A percentile compares a stretch with the other conserved stretches of the same genome.
These are phyloP conservation scores for Ochlodes sylvanus DNA, from an alignment of 2,888 invertebrate species.

Conservation along the genomic window DNA sequence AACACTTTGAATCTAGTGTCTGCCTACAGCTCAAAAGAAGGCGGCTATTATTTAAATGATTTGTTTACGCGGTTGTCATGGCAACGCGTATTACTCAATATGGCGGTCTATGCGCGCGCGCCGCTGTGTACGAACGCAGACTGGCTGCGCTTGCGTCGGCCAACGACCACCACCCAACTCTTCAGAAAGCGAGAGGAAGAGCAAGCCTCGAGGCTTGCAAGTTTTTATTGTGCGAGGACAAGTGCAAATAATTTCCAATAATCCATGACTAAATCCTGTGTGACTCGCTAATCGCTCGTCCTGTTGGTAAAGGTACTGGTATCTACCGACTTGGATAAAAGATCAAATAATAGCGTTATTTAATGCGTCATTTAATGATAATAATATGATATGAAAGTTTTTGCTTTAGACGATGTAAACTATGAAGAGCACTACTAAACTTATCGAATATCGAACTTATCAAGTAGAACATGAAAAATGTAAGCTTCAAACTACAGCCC, in stretches of 20 bases:
- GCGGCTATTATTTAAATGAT: slow-evolving; percentile 48
- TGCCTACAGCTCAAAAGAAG: slow-evolving; percentile 39
- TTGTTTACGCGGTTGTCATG: slow-evolving; percentile 81
- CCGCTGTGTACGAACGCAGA: slow-evolving; percentile 72
- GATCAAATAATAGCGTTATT: too few species aligned
- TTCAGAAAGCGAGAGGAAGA: slow-evolving; percentile 79
- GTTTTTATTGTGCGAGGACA: slow-evolving; percentile 79
- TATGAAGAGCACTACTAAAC: too few species aligned
- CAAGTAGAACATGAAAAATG: too few species aligned
- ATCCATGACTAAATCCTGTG: slow-evolving; percentile 57
- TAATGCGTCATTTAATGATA: too few species aligned
- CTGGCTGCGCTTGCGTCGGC: slow-evolving; percentile 66
- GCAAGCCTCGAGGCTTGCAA: slow-evolving; percentile 64
- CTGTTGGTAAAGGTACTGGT: background rate
- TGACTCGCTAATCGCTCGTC: slow-evolving; percentile 49
- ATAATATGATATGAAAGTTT: too few species aligned
- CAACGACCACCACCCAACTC: slow-evolving; percentile 70
- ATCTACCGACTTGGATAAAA: too few species aligned
- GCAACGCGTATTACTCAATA: slow-evolving; percentile 71
- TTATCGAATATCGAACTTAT: too few species aligned
- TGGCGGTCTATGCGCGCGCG: slow-evolving; percentile 77
- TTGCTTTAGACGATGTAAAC: too few species aligned
- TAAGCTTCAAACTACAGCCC: too few species aligned
- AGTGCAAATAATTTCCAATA: slow-evolving; percentile 61
- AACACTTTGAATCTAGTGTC: slow-evolving; percentile 42